Percentiles rank a stretch among this genome's conserved stretches.
Conservation (phyloP, 2,888 invertebrate species). For the Ophion costatus region DNA sequence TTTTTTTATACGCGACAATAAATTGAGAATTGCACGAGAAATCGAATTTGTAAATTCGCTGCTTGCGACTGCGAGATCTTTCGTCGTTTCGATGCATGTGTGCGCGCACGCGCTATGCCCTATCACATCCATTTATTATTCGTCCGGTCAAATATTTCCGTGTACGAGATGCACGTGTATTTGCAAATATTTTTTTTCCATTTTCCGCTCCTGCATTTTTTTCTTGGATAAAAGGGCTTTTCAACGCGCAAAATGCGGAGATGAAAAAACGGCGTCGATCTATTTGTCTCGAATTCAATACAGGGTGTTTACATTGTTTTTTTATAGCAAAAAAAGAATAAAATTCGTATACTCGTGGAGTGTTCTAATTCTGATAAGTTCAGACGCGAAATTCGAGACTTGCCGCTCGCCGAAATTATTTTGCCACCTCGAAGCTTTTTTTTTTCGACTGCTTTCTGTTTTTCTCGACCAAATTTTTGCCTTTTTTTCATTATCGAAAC, state of each 20-base stretch:
- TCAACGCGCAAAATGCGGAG: neutral
- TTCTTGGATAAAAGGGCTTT: neutral
- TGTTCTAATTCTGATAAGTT: neutral
- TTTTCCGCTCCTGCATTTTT: neutral
- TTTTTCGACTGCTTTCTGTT: neutral
- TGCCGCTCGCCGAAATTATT: too few relatives aligned
- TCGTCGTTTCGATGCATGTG: neutral
- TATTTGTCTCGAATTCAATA: neutral
- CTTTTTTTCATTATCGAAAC: neutral
- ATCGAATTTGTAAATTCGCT: constrained; percentile 5
- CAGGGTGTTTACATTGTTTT: neutral
- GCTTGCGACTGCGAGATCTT: neutral
- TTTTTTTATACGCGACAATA: neutral
- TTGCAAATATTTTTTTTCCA: neutral
- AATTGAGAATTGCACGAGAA: neutral
- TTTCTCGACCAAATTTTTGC: neutral
- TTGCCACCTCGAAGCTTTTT: too few relatives aligned
- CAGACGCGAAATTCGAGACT: neutral
- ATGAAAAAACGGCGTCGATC: neutral
- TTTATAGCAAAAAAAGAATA: neutral
- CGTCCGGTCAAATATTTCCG: neutral
- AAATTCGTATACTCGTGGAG: neutral
- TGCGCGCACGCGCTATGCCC: neutral
- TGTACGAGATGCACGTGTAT: too few relatives aligned
- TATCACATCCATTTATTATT: neutral